Conservation (phyloP, 2,113 vertebrate species). For the Sigmodon hispidus region DNA sequence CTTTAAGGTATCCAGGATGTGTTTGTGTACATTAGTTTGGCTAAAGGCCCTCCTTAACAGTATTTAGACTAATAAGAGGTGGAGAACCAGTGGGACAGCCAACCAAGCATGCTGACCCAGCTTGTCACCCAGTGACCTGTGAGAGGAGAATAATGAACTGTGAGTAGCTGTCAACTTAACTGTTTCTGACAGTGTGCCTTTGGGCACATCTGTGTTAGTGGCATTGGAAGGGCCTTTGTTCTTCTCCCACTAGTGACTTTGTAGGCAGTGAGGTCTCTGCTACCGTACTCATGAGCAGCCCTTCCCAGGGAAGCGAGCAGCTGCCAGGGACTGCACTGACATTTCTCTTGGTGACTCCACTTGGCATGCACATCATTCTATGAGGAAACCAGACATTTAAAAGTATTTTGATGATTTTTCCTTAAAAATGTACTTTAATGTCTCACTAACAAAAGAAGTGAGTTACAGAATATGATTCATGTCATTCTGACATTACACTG, state of each 20-base stretch:
- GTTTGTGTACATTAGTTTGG: slow-evolving; percentile 80
- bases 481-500: not conserved
- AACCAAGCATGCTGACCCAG: slow-evolving; percentile 95
- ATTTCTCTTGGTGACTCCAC: slow-evolving; percentile 87
- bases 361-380: slow-evolving; percentile 83
- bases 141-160: slow-evolving; percentile 99
- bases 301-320: slow-evolving; percentile 86
- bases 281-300: slow-evolving; percentile 86
- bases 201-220: slow-evolving; percentile 97
- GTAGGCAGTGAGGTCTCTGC: slow-evolving; percentile 87
- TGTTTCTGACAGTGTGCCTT: slow-evolving; percentile 96
- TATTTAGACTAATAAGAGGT: slow-evolving; percentile 82
- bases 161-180: slow-evolving; percentile 98
- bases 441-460: slow-evolving; percentile 33
- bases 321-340: slow-evolving; percentile 86
- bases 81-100: slow-evolving; percentile 86
- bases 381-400: slow-evolving; percentile 39
- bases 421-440: slow-evolving; percentile 21
- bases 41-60: slow-evolving; percentile 81
- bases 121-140: slow-evolving; percentile 99
- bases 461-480: not conserved
- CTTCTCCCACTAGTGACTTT: slow-evolving; percentile 92
- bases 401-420: slow-evolving; percentile 32
- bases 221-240: slow-evolving; percentile 91
- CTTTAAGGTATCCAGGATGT: slow-evolving; percentile 62